phyloP scores from a whole-genome alignment of 1,140 invertebrate genomes.

The Condylostylus longicornis region DNA sequence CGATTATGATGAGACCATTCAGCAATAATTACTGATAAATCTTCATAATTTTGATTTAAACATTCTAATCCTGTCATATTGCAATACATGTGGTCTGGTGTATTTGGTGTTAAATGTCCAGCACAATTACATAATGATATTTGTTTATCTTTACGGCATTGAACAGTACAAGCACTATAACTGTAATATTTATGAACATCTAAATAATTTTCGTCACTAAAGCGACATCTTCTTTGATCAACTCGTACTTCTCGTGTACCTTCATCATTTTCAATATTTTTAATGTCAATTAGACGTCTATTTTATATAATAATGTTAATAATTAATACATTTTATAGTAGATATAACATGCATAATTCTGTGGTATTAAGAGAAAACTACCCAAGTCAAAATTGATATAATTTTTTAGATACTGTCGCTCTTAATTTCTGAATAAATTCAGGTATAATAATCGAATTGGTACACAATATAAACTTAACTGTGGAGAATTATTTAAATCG shows the following conservation, averaged over 20 bases:
- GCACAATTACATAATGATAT: constrained; percentile 46
- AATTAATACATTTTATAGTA: no score
- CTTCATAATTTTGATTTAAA: constrained; percentile 41
- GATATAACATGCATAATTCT: no score
- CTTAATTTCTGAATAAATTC: no score
- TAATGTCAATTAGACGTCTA: constrained; percentile 38
- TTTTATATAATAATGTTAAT: no score
- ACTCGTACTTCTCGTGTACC: constrained; percentile 38
- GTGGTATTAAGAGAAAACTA: no score
- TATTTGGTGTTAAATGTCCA: constrained; percentile 48
- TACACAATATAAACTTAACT: no score
- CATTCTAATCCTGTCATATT: constrained; percentile 43
- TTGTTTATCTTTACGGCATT: constrained; percentile 48
- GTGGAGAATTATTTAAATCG: no score
- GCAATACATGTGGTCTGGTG: constrained; percentile 34
- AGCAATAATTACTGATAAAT: constrained; percentile 42
- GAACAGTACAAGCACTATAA: constrained; percentile 50
- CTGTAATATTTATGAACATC: constrained; percentile 46
- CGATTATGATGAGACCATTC: constrained; percentile 25
- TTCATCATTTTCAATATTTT: constrained; percentile 43
- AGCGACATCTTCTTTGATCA: constrained; percentile 41
- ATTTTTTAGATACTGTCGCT: no score
- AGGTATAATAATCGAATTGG: no score
- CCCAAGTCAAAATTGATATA: no score
- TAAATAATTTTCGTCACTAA: constrained; percentile 44